These are phyloP conservation scores for Antennarius striatus DNA, from an alignment of 2,113 vertebrate species.

Conservation along the genomic window DNA sequence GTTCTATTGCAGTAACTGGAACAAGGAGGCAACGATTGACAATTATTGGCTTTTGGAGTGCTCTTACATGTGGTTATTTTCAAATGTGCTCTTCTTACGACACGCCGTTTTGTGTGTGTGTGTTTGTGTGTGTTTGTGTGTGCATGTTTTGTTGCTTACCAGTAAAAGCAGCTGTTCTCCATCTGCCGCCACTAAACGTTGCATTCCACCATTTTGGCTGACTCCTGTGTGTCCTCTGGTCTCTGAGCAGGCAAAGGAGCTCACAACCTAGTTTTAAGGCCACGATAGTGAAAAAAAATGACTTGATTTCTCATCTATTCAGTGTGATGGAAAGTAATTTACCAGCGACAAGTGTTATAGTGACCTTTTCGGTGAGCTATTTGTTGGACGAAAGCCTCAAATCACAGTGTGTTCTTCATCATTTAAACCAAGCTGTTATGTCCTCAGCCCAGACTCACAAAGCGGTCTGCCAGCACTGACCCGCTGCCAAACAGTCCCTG, in stretches of 20 bases:
- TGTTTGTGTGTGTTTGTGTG: neutral
- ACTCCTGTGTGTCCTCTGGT: conserved; percentile 31
- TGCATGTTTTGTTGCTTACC: conserved; percentile 11
- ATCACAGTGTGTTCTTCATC: conserved; percentile 54
- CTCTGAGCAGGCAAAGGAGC: conserved; percentile 24
- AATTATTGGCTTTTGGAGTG: conserved; percentile 4
- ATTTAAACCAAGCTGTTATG: conserved; percentile 62
- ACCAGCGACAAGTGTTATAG: conserved; percentile 32
- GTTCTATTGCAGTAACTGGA: conserved; percentile 28
- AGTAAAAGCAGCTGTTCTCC: conserved; percentile 45
- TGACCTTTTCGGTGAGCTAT: conserved; percentile 66
- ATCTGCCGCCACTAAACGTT: conserved; percentile 35
- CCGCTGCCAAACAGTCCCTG: conserved; percentile 49
- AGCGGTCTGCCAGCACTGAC: conserved; percentile 40
- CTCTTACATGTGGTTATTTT: conserved; percentile 1
- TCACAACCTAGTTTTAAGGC: conserved; percentile 31
- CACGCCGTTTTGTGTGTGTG: conserved; percentile 4
- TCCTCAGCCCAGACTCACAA: conserved; percentile 33
- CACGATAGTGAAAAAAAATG: conserved; percentile 20
- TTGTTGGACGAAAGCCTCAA: conserved; percentile 60
- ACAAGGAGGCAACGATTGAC: conserved; percentile 12
- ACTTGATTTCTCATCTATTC: conserved; percentile 42
- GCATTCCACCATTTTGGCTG: conserved; percentile 55
- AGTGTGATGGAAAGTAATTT: conserved; percentile 53
- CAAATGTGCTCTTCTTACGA: neutral